A percentile compares a stretch with the other conserved stretches of the same genome.
Evolutionary conservation across 2,113 vertebrate genomes (phyloP).

Genomic region (Talpa occidentalis): DNA sequence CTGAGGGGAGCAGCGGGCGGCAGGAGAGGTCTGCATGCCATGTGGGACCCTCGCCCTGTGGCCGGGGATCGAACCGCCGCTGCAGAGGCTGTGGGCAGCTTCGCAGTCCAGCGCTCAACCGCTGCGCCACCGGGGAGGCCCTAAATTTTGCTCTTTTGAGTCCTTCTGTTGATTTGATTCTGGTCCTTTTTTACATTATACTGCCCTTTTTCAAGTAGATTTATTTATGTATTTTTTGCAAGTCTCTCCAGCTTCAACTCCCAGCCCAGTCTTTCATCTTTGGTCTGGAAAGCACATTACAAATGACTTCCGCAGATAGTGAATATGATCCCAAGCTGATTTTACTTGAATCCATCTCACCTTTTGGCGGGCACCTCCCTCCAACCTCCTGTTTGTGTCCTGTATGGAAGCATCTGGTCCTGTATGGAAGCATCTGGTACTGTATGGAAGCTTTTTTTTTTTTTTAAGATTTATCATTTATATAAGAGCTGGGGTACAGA

Average conservation of each 20-base stretch:
- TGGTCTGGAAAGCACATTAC: background rate
- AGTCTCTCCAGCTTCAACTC: background rate
- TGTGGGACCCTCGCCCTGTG: too few relatives aligned
- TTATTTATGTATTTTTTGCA: background rate
- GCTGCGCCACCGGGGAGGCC: too few relatives aligned
- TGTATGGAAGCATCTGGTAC: too few relatives aligned
- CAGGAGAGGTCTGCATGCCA: too few relatives aligned
- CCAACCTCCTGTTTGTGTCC: background rate
- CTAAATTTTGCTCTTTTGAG: too few relatives aligned
- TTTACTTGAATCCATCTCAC: background rate
- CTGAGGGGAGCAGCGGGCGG: too few relatives aligned
- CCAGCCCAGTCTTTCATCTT: background rate
- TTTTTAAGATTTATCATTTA: too few relatives aligned
- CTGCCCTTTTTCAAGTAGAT: background rate
- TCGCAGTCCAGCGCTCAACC: too few relatives aligned
- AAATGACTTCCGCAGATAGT: background rate
- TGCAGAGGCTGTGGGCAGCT: too few relatives aligned
- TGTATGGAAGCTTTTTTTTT: too few relatives aligned
- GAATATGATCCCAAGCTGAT: background rate
- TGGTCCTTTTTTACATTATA: background rate
- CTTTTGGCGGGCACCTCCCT: background rate
- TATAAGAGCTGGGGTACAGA: too few relatives aligned
- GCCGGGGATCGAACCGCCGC: too few relatives aligned
- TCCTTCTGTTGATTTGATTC: background rate
- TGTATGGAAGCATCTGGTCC: background rate